These are phyloP conservation scores for Pachyuromys duprasi DNA, from an alignment of 2,797 vertebrate species.

Conservation along the genomic window DNA sequence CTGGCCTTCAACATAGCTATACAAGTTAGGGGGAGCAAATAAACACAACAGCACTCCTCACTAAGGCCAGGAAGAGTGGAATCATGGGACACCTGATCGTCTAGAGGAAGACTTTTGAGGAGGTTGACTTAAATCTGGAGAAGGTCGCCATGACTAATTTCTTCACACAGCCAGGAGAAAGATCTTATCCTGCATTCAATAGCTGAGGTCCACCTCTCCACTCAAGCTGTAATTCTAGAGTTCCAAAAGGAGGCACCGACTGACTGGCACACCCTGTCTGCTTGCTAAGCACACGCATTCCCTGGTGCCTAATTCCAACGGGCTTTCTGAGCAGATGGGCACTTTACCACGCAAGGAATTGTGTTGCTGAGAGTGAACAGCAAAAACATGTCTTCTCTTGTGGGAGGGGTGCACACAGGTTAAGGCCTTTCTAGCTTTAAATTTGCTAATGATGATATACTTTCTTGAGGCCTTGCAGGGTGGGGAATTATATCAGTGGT, in stretches of 20 bases:
- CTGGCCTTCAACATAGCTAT: neutral
- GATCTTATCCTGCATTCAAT: neutral
- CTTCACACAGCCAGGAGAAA: neutral
- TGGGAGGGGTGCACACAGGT: neutral
- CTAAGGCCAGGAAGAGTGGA: neutral
- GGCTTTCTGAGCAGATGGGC: neutral
- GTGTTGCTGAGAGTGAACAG: neutral
- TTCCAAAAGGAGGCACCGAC: neutral
- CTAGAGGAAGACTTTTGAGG: neutral
- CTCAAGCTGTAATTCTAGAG: neutral
- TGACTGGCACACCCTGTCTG: neutral
- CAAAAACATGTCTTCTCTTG: neutral
- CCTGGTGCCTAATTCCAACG: neutral
- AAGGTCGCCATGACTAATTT: neutral
- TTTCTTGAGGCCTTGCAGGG: slow-evolving; percentile 1
- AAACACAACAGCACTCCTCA: neutral
- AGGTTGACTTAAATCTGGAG: slow-evolving; percentile 1
- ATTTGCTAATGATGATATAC: neutral
- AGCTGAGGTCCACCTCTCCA: neutral
- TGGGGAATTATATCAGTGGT: slow-evolving; percentile 26
- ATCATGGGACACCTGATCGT: neutral
- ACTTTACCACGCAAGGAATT: neutral
- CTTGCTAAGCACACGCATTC: neutral
- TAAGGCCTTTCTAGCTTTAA: neutral
- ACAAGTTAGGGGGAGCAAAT: neutral